phyloP scores from a whole-genome alignment of 2,888 invertebrate genomes.

The Exephanes ischioxanthus region DNA sequence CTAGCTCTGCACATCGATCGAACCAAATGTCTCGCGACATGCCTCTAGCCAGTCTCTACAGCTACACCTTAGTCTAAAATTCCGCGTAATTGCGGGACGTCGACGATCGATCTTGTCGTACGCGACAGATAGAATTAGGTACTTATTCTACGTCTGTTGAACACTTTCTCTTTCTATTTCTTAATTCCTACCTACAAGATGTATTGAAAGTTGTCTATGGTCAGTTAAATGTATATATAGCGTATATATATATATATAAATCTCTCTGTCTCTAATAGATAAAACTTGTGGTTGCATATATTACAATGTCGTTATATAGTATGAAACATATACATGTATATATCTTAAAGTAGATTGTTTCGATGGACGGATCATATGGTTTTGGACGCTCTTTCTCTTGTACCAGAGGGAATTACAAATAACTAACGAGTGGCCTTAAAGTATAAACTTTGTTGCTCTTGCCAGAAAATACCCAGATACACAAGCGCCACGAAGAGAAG shows the following conservation, averaged over 20 bases:
- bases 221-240: conserved; percentile 6
- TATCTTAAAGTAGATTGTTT: conserved; percentile 39
- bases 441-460: background rate
- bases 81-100: background rate
- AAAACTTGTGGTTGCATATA: conserved; percentile 47
- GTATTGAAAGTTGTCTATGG: conserved; percentile 16
- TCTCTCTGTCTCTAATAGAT: conserved; percentile 45
- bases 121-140: background rate
- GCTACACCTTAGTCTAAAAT: background rate
- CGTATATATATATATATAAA: conserved; percentile 18
- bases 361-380: conserved; percentile 63
- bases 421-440: background rate
- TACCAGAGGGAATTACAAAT: conserved; percentile 32
- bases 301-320: conserved; percentile 58
- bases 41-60: background rate
- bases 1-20: background rate
- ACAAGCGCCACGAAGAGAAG: no score
- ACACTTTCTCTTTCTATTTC: conserved; percentile 34
- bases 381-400: conserved; percentile 44
- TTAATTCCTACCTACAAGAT: conserved; percentile 38
- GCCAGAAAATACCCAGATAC: background rate
- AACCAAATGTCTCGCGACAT: background rate
- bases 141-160: conserved; percentile 14
- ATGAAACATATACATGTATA: conserved; percentile 48
- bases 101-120: background rate